These are phyloP conservation scores for Mellivora capensis DNA, from an alignment of 2,113 vertebrate species.

Conservation along the genomic window DNA sequence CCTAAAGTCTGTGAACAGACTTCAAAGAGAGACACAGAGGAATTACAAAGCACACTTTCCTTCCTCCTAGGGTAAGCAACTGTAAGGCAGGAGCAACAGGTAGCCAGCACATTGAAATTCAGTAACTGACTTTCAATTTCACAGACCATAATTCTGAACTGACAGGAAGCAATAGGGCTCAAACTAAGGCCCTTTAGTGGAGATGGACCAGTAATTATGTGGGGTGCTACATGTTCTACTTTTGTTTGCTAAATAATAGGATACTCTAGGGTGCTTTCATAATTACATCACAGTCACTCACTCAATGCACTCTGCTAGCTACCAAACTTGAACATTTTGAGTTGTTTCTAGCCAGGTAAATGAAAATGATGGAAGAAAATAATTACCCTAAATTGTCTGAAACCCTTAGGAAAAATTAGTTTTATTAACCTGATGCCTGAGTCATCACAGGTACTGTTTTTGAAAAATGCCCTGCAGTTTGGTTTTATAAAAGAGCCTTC, in stretches of 20 bases:
- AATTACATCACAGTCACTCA: slow-evolving; percentile 59
- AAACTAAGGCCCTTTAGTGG: slow-evolving; percentile 44
- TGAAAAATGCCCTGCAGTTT: slow-evolving; percentile 43
- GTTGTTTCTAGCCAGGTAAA: slow-evolving; percentile 58
- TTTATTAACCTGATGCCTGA: slow-evolving; percentile 66
- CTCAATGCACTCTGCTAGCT: background rate
- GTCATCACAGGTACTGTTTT: slow-evolving; percentile 50
- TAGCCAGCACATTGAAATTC: slow-evolving; percentile 10
- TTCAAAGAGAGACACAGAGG: slow-evolving; percentile 1
- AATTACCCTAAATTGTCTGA: slow-evolving; percentile 62
- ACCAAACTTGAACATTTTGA: slow-evolving; percentile 56
- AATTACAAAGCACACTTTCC: background rate
- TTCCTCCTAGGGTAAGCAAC: background rate
- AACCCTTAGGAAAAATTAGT: slow-evolving; percentile 60
- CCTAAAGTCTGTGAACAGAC: background rate
- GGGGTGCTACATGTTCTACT: slow-evolving; percentile 41
- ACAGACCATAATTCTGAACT: slow-evolving; percentile 24
- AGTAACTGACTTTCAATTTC: slow-evolving; percentile 47
- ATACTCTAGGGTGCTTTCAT: slow-evolving; percentile 8
- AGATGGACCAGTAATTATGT: slow-evolving; percentile 51
- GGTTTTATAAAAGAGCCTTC: background rate
- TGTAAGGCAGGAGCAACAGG: background rate
- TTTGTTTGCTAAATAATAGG: slow-evolving; percentile 68
- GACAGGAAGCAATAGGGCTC: slow-evolving; percentile 26
- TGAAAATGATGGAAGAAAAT: slow-evolving; percentile 67